Evolutionary conservation across 2,888 invertebrate genomes (phyloP), one percentile per base, ranked within the genome.

Genomic region (Amaurobius ferox): DNA sequence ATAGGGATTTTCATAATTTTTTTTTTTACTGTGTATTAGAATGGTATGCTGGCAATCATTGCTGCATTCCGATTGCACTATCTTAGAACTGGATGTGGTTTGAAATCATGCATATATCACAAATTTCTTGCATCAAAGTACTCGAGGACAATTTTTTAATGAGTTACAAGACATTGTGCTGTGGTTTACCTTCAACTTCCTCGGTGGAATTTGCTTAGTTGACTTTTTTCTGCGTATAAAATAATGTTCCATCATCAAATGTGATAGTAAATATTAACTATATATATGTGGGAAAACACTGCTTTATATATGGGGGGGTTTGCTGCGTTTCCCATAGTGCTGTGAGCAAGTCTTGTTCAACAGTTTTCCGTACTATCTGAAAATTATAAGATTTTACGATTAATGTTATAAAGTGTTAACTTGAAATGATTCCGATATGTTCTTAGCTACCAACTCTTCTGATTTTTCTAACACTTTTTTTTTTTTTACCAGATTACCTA

Each of bases 171-270:
- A 35, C 35, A 35, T 16, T 16, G 9, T 44, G 16, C 35, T 35
- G 35, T 35, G 35, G 35, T 2, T 44, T 6, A 2, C 23, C 19
- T 3, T 23, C 23, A 55, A 23, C 5, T 55, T 55, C 55, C 23
- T 9, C n/a, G 9, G 35, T 16, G 16, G 11, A 7, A 44, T 16
- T 44, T 2, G 11, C 2, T 44, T 44, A 44, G 44, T 44, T 44
- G 11, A 44, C 2, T 6, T 11, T 55, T 55, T 55, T 23, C 55
- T 55, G 55, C 23, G 55, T 55, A 23, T 55, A 11, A 23, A 19
- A 55, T 1, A 55, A 55, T 44, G 44, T 44, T 44, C 44, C 44
- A 44, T 44, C 44, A 23, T 55, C 13, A 55, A 55, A 55, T 55
- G 55, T 55, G 55, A 55, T 55, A 55, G 55, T 23, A 23, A 23